phyloP scores from a whole-genome alignment of 1,140 invertebrate species.

The Diplogasteroides magnus region DNA sequence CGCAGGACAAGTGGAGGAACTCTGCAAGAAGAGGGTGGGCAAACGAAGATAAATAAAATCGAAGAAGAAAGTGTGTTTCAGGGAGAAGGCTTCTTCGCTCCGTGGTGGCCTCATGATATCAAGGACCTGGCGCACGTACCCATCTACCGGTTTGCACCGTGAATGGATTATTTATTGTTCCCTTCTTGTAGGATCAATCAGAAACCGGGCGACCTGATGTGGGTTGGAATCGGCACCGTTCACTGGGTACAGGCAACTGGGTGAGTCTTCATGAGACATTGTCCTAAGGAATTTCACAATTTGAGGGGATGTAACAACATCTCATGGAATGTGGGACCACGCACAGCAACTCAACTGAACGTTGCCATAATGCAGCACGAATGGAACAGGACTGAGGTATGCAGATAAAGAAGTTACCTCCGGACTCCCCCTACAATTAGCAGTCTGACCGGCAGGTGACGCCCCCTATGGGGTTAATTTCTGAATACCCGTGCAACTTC shows the following conservation, averaged over 20 bases:
- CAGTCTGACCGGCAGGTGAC: background rate
- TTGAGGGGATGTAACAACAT: slow-evolving; percentile 71
- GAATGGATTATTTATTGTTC: background rate
- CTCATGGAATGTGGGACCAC: slow-evolving; percentile 97
- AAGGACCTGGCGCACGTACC: slow-evolving; percentile 92
- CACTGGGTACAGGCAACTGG: slow-evolving; percentile 95
- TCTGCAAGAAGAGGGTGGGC: slow-evolving; percentile 75
- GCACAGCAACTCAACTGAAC: slow-evolving; percentile 87
- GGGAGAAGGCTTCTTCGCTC: slow-evolving; percentile 88
- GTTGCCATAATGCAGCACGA: slow-evolving; percentile 92
- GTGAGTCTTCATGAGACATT: slow-evolving; percentile 36
- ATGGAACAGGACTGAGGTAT: slow-evolving; percentile 77
- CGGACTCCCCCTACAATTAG: background rate
- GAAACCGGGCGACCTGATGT: slow-evolving; percentile 94
- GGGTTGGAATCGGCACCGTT: slow-evolving; percentile 91
- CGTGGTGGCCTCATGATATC: slow-evolving; percentile 97
- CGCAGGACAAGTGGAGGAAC: slow-evolving; percentile 84
- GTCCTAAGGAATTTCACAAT: background rate
- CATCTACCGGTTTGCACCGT: slow-evolving; percentile 70
- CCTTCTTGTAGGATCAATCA: slow-evolving; percentile 71
- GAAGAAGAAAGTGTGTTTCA: too few relatives aligned
- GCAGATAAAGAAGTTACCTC: background rate
- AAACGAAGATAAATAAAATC: background rate
- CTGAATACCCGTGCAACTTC: background rate
- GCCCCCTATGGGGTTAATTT: background rate